These are phyloP conservation scores for Butorides virescens DNA, from an alignment of 2,113 vertebrate genomes.

Conservation along the genomic window DNA sequence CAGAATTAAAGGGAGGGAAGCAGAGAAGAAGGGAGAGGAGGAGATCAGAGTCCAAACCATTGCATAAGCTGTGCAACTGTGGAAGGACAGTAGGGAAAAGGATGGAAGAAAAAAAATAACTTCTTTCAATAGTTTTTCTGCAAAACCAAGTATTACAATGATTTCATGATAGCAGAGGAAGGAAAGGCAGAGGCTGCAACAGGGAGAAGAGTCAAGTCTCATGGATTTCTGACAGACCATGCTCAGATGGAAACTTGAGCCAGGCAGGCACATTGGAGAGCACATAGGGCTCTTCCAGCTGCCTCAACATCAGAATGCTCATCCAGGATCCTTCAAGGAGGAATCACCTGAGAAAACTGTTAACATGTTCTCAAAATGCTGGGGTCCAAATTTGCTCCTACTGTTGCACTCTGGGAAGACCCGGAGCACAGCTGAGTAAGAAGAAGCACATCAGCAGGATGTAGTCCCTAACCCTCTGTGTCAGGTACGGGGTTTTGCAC, in stretches of 20 bases:
- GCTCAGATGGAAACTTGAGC: background rate
- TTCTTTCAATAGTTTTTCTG: background rate
- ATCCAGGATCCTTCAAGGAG: background rate
- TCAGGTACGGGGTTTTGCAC: background rate
- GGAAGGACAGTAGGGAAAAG: background rate
- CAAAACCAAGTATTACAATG: background rate
- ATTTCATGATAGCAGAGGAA: background rate
- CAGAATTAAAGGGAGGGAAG: background rate
- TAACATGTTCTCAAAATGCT: background rate
- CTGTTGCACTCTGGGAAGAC: background rate
- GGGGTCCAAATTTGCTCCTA: background rate
- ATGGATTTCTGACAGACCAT: background rate
- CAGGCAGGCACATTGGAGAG: background rate
- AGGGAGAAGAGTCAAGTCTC: background rate
- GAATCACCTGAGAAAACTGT: background rate
- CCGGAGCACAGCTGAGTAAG: background rate
- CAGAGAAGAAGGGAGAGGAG: background rate
- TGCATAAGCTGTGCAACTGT: background rate
- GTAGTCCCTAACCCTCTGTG: background rate
- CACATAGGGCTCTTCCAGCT: background rate
- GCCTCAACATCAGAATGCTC: rapidly evolving
- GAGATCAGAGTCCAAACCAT: background rate
- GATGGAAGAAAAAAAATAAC: background rate
- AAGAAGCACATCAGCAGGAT: background rate
- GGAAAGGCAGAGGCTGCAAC: background rate